Evolutionary conservation across 2,113 vertebrate genomes (phyloP).

Genomic region (Sinocyclocheilus anshuiensis): DNA sequence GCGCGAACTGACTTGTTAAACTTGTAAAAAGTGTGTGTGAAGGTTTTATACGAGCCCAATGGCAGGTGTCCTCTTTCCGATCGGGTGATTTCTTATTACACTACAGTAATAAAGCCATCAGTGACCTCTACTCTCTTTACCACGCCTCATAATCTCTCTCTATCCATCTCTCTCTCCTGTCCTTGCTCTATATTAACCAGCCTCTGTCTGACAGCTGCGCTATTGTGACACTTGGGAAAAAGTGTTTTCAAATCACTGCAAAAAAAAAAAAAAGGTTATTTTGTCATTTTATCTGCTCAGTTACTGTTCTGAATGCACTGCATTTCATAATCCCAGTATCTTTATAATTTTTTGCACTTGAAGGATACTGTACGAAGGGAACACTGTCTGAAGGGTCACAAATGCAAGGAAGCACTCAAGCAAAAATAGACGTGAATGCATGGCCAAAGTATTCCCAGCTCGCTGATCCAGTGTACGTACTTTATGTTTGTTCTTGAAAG

Average conservation of each 20-base stretch:
- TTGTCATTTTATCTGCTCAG: neutral
- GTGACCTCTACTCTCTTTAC: conserved; percentile 42
- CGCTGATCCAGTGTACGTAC: no score
- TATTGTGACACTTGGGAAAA: neutral
- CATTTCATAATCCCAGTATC: neutral
- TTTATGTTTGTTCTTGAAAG: neutral
- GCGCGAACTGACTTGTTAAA: no score
- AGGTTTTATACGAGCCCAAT: neutral
- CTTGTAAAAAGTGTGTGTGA: neutral
- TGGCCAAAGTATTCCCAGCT: no score
- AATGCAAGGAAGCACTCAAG: no score
- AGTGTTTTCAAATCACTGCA: neutral
- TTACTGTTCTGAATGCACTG: neutral
- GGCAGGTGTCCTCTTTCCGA: conserved; percentile 40
- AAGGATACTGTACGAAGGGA: neutral
- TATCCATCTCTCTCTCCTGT: neutral
- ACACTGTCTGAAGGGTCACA: neutral
- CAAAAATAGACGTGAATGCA: no score
- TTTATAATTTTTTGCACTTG: neutral
- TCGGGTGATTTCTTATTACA: conserved; percentile 41
- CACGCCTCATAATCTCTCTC: conserved; percentile 27
- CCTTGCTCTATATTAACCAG: neutral
- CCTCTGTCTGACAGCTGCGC: neutral
- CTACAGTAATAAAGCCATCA: conserved; percentile 41
- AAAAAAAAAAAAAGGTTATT: neutral